These are phyloP conservation scores for Passerculus sandwichensis DNA, from an alignment of 2,797 vertebrate species.

Conservation along the genomic window DNA sequence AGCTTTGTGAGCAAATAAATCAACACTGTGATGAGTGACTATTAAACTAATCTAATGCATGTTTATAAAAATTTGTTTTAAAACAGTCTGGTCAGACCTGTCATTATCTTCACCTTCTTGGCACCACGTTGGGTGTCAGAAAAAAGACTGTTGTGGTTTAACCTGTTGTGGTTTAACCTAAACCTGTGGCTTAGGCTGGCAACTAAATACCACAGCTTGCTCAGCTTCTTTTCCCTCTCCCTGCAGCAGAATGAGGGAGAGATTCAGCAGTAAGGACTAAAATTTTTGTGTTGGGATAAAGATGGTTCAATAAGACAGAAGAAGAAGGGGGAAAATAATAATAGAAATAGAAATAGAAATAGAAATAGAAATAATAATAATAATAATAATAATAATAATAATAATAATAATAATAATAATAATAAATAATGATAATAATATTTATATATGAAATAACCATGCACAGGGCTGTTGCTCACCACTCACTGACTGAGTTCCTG, in stretches of 20 bases:
- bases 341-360: too few species aligned
- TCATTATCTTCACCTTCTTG: neutral
- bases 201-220: neutral
- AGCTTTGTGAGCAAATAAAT: neutral
- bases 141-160: neutral
- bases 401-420: neutral
- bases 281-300: neutral
- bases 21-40: neutral
- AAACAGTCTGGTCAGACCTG: neutral
- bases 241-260: neutral
- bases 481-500: neutral
- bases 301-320: neutral
- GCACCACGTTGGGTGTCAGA: neutral
- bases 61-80: neutral
- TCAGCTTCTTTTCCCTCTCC: neutral
- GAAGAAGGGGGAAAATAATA: accelerated
- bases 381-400: accelerated
- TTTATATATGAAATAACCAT: neutral
- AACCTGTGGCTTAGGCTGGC: neutral
- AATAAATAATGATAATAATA: accelerated
- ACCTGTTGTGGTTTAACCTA: neutral
- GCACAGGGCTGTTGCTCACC: neutral
- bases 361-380: too few species aligned
- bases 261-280: neutral
- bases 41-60: neutral